Evolutionary conservation across 2,113 vertebrate genomes (phyloP).

Genomic region (Trachemys scripta): DNA sequence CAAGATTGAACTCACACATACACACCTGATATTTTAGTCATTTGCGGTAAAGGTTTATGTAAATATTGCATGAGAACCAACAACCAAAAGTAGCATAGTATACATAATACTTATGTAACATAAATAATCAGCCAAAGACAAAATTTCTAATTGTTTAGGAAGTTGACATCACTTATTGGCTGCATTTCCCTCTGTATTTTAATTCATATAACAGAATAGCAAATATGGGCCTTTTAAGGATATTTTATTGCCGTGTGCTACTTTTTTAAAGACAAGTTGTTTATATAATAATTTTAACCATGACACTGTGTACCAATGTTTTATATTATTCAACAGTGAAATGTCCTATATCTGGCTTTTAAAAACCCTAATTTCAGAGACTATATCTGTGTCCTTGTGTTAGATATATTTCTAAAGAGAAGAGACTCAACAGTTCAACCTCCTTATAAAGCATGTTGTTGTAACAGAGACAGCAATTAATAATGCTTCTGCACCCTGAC

Average conservation of each 20-base stretch:
- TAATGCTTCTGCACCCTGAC: constrained; percentile 35
- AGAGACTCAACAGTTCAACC: constrained; percentile 7
- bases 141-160: constrained; percentile 32
- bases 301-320: constrained; percentile 58
- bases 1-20: neutral
- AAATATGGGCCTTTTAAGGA: neutral
- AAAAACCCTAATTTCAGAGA: constrained; percentile 16
- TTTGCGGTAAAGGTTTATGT: neutral
- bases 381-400: neutral
- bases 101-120: constrained; percentile 20
- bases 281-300: constrained; percentile 44
- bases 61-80: constrained; percentile 17
- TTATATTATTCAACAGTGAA: constrained; percentile 35
- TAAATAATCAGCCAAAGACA: constrained; percentile 41
- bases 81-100: constrained; percentile 45
- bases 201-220: neutral
- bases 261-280: neutral
- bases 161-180: constrained; percentile 1
- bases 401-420: constrained; percentile 46
- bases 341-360: neutral
- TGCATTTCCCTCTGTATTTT: neutral
- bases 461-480: neutral
- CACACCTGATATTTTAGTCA: neutral
- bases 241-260: neutral
- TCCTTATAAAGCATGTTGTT: constrained; percentile 36